Percentiles rank a stretch among this genome's conserved stretches.
Evolutionary conservation across 2,797 vertebrate species (phyloP).

Genomic region (Spizella passerina): DNA sequence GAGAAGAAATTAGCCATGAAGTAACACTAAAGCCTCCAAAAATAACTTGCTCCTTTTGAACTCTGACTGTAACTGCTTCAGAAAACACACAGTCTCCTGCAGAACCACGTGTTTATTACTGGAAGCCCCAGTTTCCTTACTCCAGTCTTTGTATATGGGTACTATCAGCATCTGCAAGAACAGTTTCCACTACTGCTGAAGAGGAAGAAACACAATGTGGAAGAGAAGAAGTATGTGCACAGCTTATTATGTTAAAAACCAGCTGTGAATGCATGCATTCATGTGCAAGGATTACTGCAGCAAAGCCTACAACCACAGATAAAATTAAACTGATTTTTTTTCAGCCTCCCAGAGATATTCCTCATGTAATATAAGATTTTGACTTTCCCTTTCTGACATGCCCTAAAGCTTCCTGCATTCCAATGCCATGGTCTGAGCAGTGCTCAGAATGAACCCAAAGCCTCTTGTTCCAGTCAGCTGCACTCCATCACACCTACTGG

Average conservation of each 20-base stretch:
- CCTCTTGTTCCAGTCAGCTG: not conserved
- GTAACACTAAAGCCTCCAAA: not conserved
- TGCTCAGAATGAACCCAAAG: not conserved
- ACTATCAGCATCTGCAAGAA: not conserved
- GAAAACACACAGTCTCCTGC: not conserved
- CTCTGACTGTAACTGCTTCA: not conserved
- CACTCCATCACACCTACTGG: not conserved
- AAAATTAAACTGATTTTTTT: not conserved
- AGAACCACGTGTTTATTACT: not conserved
- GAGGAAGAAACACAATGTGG: not conserved
- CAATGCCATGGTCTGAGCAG: not conserved
- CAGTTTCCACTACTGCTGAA: not conserved
- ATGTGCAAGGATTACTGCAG: not conserved
- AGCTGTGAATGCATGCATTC: not conserved
- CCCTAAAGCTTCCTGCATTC: not conserved
- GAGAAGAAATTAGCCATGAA: not conserved
- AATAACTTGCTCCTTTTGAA: not conserved
- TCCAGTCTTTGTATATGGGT: not conserved
- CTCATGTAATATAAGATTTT: not conserved
- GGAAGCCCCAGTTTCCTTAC: not conserved
- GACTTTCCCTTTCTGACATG: not conserved
- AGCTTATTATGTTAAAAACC: not conserved
- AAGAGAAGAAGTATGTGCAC: not conserved
- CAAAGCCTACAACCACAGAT: not conserved
- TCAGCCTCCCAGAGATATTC: not conserved